A percentile compares a stretch with the other conserved stretches of the same genome.
phyloP scores from a whole-genome alignment of 1,140 invertebrate species.

The Lepidurus apus region DNA sequence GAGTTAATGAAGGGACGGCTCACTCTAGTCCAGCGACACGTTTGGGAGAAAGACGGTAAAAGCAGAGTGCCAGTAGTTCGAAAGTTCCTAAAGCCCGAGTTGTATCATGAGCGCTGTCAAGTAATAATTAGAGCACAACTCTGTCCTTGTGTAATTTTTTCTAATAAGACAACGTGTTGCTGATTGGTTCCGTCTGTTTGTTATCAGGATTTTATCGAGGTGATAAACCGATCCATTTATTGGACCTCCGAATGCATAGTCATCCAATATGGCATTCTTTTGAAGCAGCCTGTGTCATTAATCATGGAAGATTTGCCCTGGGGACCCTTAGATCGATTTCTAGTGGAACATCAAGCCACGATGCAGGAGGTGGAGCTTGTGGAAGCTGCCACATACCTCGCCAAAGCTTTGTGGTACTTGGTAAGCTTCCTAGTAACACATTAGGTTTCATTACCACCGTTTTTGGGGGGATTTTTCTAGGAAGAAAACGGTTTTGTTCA shows the following conservation, averaged over 20 bases:
- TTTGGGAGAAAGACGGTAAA: conserved; percentile 59
- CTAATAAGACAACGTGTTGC: neutral
- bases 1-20: conserved; percentile 52
- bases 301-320: conserved; percentile 70
- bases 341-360: conserved; percentile 47
- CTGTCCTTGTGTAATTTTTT: neutral
- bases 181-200: conserved; percentile 24
- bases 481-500: conserved; percentile 72
- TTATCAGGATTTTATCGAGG: conserved; percentile 64
- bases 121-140: conserved; percentile 46
- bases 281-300: conserved; percentile 67
- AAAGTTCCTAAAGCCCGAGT: conserved; percentile 63
- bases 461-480: conserved; percentile 55
- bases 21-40: conserved; percentile 57
- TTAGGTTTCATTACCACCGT: conserved; percentile 72
- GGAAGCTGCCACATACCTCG: conserved; percentile 66
- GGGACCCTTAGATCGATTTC: conserved; percentile 69
- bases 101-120: conserved; percentile 50
- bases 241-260: conserved; percentile 67
- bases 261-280: conserved; percentile 64
- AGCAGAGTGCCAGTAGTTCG: conserved; percentile 67
- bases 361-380: conserved; percentile 66
- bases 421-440: conserved; percentile 61
- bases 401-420: conserved; percentile 72
- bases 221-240: conserved; percentile 66